Base-by-base conservation (phyloP, 2,113 vertebrate genomes). In the Rhea americana region DNA sequence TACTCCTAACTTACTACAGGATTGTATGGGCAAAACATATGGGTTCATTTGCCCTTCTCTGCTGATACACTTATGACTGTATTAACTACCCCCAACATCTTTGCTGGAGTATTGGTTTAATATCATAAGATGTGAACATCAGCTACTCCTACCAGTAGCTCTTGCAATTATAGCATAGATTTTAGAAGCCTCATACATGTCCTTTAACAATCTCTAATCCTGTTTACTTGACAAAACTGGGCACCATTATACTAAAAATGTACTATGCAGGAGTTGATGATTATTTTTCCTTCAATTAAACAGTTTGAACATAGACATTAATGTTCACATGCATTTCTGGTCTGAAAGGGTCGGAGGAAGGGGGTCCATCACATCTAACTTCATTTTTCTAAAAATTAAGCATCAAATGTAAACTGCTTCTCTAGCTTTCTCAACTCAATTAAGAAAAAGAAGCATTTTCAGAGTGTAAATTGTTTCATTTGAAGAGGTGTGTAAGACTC, bases 301-400 rank as follows among this genome's bases (percentile, higher is more conserved):
- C 11, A 21, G 2, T 48, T 89, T 45, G 45, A 86, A 5, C 17
- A 13, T 28, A 56, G 20, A 8, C 14, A 28, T 63, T 35, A 45
- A 18, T 55, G 70, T 63, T 13, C 25, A 24, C 16, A 37, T 21
- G 3, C 1, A 37, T 82, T 83, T 91, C 39, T 70, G 61, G 80
- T 22, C 26, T 80, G 13, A 12, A 35, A 28, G 25, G 1, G 12
- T 50, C 9, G 10, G 0, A 4, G 1, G 11, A 51, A 14, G 1
- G 6, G 1, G 9, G 43, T 72, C 45, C 25, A 32, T 6, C 41
- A 62, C 5, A 39, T 28, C 5, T 73, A 70, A 26, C 6, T 68
- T 65, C 39, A 39, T 10, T 80, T 85, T 89, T 19, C 30, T 81
- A 48, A 76, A 82, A 74, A 45, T n/a, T n/a, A 48, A 7, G 7